A percentile compares a stretch with the other conserved stretches of the same genome.
phyloP scores from a whole-genome alignment of 2,113 vertebrate genomes.

The Nematolebias whitei region DNA sequence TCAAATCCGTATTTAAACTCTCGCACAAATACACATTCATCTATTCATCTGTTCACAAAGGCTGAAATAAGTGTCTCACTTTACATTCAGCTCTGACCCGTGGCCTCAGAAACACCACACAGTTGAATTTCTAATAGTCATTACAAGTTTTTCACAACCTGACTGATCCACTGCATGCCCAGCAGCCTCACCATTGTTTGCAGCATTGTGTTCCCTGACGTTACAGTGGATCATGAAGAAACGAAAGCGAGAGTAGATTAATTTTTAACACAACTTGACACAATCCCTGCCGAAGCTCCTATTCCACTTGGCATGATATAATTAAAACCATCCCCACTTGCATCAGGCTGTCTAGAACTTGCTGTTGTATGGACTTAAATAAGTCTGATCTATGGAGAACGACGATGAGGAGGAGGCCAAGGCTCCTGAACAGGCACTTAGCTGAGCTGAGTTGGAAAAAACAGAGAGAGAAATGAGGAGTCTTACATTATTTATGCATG shows the following conservation, averaged over 20 bases:
- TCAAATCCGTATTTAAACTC: background rate
- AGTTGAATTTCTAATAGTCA: conserved; percentile 40
- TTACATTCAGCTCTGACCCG: conserved; percentile 6
- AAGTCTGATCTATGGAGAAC: conserved; percentile 99
- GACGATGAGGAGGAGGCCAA: conserved; percentile 93
- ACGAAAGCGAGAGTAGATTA: conserved; percentile 74
- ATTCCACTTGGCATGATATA: conserved; percentile 85
- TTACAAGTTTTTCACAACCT: conserved; percentile 11
- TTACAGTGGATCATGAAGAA: conserved; percentile 64
- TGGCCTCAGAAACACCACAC: conserved; percentile 8
- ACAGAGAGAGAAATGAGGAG: conserved; percentile 40
- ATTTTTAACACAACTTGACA: conserved; percentile 82
- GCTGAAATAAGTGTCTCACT: conserved; percentile 47
- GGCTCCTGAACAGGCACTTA: conserved; percentile 94
- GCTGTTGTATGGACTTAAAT: conserved; percentile 95
- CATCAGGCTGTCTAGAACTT: conserved; percentile 89
- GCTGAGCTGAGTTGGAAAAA: conserved; percentile 88
- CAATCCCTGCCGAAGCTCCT: conserved; percentile 83
- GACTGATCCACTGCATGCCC: conserved; percentile 36
- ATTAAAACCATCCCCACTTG: conserved; percentile 92
- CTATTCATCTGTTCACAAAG: conserved; percentile 42
- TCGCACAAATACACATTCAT: background rate
- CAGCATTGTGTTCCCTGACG: conserved; percentile 37
- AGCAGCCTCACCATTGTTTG: conserved; percentile 36
- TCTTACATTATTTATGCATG: conserved; percentile 99